phyloP scores from a whole-genome alignment of 2,113 vertebrate genomes.

The Candoia aspera region DNA sequence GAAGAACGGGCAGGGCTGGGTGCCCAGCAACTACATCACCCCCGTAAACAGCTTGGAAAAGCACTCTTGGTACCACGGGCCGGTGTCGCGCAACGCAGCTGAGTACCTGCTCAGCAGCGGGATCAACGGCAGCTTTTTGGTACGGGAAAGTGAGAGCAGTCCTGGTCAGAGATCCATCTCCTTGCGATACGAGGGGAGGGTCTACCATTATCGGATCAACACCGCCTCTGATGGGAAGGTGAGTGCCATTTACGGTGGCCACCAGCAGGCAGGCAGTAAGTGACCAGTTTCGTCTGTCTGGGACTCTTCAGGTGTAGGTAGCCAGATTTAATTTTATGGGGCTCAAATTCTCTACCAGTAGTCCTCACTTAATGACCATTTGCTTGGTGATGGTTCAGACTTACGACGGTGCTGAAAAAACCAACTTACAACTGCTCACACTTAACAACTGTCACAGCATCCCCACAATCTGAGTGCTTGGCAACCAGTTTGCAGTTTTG shows the following conservation, averaged over 20 bases:
- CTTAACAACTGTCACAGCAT: no score
- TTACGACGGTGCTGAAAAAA: no score
- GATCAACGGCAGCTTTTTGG: conserved; percentile 86
- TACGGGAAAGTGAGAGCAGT: conserved; percentile 85
- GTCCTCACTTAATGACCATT: no score
- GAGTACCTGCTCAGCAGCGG: conserved; percentile 86
- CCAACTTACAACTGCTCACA: no score
- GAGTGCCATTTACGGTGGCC: conserved; percentile 1
- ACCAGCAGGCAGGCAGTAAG: background rate
- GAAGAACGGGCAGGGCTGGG: conserved; percentile 86
- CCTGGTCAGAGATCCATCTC: conserved; percentile 85
- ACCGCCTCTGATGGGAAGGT: conserved; percentile 97
- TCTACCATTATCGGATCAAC: conserved; percentile 99
- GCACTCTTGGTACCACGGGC: conserved; percentile 85
- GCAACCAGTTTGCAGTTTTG: no score
- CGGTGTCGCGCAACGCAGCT: conserved; percentile 80
- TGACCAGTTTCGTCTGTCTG: background rate
- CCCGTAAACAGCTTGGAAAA: conserved; percentile 86
- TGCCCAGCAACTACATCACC: conserved; percentile 87
- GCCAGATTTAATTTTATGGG: background rate
- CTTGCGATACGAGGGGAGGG: conserved; percentile 81
- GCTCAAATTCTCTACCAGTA: no score
- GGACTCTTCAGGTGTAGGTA: background rate
- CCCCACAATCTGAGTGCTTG: no score
- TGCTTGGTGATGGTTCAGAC: no score